Percentiles rank a stretch among this genome's conserved stretches.
Conservation (phyloP, 64 coral and sea anemone species). For the Trachythela sp. region DNA sequence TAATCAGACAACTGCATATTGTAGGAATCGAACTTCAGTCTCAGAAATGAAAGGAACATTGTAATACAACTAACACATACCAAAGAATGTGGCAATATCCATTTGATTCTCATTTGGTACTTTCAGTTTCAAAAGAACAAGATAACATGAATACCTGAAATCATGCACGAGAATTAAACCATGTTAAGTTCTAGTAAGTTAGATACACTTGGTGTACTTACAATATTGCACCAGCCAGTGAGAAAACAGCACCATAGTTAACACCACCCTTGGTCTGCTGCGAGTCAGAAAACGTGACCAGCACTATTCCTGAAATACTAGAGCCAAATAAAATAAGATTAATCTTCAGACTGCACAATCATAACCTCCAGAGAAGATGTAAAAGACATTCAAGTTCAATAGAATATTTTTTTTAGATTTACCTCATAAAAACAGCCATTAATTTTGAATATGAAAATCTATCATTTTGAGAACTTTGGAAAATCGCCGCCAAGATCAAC, state of each 20-base stretch:
- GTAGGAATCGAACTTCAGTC: no score
- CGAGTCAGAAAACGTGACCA: constrained; percentile 81
- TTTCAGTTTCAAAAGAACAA: constrained; percentile 72
- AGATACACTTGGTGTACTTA: constrained; percentile 42
- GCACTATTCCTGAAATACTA: constrained; percentile 74
- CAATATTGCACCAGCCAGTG: constrained; percentile 81
- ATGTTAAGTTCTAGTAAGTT: not conserved
- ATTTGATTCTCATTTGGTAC: constrained; percentile 79
- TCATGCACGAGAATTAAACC: not conserved
- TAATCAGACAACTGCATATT: no score
- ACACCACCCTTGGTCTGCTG: constrained; percentile 54
- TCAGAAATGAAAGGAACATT: no score
- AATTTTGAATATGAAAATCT: constrained; percentile 75
- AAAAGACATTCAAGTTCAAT: not conserved
- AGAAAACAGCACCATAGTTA: constrained; percentile 79
- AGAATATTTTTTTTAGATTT: not conserved
- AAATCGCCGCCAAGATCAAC: constrained; percentile 76
- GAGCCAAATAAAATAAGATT: not conserved
- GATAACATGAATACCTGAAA: constrained; percentile 85
- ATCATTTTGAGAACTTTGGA: constrained; percentile 75
- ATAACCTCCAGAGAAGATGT: not conserved
- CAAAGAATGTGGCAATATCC: constrained; percentile 94
- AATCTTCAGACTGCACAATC: not conserved
- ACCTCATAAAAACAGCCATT: constrained; percentile 81
- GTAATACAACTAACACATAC: constrained; percentile 59